Percentiles rank a stretch among this genome's conserved stretches.
Evolutionary conservation across 2,113 vertebrate species (phyloP).

Genomic region (Cettia cetti): DNA sequence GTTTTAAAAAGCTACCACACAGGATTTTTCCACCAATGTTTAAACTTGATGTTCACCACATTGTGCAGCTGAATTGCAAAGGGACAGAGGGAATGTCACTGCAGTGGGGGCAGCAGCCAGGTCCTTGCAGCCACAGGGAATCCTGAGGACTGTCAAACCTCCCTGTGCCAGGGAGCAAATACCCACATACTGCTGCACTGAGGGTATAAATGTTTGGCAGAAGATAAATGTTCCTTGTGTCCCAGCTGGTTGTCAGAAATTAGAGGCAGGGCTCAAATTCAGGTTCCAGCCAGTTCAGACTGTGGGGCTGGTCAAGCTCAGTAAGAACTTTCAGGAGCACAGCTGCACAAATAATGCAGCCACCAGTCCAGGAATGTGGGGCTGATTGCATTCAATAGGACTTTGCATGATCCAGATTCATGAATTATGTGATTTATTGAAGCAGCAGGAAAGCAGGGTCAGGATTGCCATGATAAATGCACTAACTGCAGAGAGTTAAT

Average conservation of each 20-base stretch:
- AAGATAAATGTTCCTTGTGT: background rate
- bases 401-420: background rate
- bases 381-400: background rate
- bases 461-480: background rate
- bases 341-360: background rate
- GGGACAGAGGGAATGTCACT: background rate
- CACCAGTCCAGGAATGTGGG: background rate
- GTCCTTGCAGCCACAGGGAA: background rate
- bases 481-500: background rate
- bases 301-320: background rate
- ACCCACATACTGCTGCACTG: accelerated
- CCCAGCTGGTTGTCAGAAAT: background rate
- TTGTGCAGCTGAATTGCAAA: background rate
- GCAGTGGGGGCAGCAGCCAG: background rate
- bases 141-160: background rate
- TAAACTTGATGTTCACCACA: background rate
- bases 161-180: accelerated
- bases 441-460: background rate
- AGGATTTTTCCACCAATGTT: background rate
- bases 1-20: background rate
- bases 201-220: background rate
- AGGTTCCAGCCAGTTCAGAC: background rate
- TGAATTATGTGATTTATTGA: background rate
- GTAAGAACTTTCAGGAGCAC: background rate
- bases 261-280: background rate